Conservation (phyloP, 2,113 vertebrate species). For the Hassar affinis region DNA sequence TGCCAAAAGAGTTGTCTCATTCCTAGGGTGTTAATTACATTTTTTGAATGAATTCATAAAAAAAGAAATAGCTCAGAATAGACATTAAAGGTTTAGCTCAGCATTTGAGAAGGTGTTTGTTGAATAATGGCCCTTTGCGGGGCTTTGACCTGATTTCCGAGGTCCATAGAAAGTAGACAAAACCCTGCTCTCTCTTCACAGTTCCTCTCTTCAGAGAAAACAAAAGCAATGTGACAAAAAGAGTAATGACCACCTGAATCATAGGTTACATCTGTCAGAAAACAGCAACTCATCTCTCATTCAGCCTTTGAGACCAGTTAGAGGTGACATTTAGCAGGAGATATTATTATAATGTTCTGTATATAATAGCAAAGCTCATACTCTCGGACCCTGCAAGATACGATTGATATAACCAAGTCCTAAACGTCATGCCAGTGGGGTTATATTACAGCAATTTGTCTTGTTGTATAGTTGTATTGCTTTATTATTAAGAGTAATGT, state of each 20-base stretch:
- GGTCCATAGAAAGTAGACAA: background rate
- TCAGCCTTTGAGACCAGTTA: background rate
- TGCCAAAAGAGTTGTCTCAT: background rate
- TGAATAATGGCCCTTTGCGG: background rate
- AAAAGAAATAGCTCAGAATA: background rate
- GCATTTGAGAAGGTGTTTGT: background rate
- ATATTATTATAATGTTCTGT: background rate
- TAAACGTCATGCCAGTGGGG: background rate
- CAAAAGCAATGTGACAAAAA: conserved; percentile 3
- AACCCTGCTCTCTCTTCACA: background rate
- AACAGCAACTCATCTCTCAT: background rate
- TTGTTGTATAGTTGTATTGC: background rate
- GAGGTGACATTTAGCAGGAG: conserved; percentile 2
- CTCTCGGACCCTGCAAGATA: background rate
- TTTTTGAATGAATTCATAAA: background rate
- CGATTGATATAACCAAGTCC: background rate
- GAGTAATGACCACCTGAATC: background rate
- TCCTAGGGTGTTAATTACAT: conserved; percentile 16
- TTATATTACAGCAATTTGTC: background rate
- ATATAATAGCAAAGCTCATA: background rate
- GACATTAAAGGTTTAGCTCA: background rate
- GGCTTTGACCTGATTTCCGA: background rate
- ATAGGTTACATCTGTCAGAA: background rate
- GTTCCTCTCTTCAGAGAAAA: background rate
- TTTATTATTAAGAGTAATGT: background rate